These are phyloP conservation scores for Cinara cedri DNA, from an alignment of 2,888 invertebrate species.

Conservation along the genomic window DNA sequence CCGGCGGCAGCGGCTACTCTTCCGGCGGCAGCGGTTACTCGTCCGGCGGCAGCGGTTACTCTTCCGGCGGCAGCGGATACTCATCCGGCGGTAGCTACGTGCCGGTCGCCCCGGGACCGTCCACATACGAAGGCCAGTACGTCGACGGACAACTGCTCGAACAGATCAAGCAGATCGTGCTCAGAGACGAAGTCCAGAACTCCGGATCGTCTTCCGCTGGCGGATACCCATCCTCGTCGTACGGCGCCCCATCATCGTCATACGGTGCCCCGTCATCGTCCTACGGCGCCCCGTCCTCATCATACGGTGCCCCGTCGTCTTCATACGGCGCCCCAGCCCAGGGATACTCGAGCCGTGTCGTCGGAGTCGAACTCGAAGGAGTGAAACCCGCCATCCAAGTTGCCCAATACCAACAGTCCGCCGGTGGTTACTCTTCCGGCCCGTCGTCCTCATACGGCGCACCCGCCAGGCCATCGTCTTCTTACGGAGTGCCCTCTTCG, in stretches of 20 bases:
- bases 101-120: constrained; percentile 78
- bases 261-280: constrained; percentile 60
- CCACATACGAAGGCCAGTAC: constrained; percentile 82
- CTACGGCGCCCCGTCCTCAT: constrained; percentile 60
- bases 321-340: constrained; percentile 65
- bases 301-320: constrained; percentile 62
- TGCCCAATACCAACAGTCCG: constrained; percentile 79
- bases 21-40: constrained; percentile 64
- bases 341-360: constrained; percentile 71
- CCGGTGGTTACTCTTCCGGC: constrained; percentile 68
- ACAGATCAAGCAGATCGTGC: constrained; percentile 82
- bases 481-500: constrained; percentile 72
- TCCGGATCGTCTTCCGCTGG: constrained; percentile 64
- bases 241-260: constrained; percentile 60
- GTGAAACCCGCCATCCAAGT: constrained; percentile 87
- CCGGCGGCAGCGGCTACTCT: constrained; percentile 62
- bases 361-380: constrained; percentile 83
- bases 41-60: constrained; percentile 61
- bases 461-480: constrained; percentile 71
- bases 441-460: constrained; percentile 73
- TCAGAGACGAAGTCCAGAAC: constrained; percentile 73
- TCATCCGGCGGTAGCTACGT: constrained; percentile 65
- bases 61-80: constrained; percentile 63
- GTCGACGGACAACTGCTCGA: constrained; percentile 81
- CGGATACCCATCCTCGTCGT: constrained; percentile 62